Evolutionary conservation across 30 jellyfish, hydroid and myxozoan genomes (phyloP).

Genomic region (Chrysaora quinquecirrha): DNA sequence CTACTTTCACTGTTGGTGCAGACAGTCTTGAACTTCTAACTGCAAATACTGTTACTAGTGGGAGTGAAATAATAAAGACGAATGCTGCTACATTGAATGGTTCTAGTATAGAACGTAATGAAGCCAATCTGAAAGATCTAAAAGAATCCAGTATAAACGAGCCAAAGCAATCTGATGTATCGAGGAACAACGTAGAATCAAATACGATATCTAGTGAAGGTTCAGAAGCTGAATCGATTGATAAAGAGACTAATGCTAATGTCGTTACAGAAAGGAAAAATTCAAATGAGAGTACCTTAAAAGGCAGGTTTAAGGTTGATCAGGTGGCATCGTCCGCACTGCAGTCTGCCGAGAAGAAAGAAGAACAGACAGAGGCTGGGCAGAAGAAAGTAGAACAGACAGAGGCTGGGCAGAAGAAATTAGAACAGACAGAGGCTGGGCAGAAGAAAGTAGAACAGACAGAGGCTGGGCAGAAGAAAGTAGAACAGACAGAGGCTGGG

Average conservation of each 20-base stretch:
- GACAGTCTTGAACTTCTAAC: not conserved
- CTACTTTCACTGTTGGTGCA: not conserved
- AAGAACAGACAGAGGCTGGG: slow-evolving; percentile 11
- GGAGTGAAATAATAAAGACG: not conserved
- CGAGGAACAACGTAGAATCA: too few relatives aligned
- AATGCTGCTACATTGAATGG: not conserved
- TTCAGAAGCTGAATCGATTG: not conserved
- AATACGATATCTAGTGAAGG: too few relatives aligned
- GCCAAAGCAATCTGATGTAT: too few relatives aligned
- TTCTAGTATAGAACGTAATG: not conserved
- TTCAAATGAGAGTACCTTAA: not conserved
- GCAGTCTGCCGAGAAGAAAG: not conserved
- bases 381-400: too few relatives aligned
- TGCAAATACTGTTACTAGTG: not conserved
- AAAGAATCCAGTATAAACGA: too few relatives aligned
- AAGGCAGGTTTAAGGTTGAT: not conserved
- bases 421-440: too few relatives aligned
- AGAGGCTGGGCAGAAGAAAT: too few relatives aligned
- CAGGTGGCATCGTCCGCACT: not conserved
- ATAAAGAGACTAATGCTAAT: not conserved
- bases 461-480: too few relatives aligned
- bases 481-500: too few relatives aligned
- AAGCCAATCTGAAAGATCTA: not conserved
- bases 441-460: too few relatives aligned
- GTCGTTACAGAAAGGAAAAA: not conserved